A percentile compares a stretch with the other conserved stretches of the same genome.
These are phyloP conservation scores for Gracilinanus agilis DNA, from an alignment of 2,113 vertebrate genomes.

Conservation along the genomic window DNA sequence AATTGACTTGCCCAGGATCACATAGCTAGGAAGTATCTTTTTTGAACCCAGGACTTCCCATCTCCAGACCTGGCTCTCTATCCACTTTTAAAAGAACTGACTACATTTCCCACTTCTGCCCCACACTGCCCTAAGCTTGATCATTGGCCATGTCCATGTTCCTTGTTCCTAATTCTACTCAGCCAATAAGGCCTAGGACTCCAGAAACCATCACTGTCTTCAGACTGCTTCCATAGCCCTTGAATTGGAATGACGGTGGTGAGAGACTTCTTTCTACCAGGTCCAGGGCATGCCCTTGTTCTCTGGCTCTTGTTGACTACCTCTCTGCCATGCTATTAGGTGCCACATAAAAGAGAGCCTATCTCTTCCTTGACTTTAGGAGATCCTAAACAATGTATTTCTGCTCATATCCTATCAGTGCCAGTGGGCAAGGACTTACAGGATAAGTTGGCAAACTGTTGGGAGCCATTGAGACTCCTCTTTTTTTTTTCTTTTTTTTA, in stretches of 20 bases:
- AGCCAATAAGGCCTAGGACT: background rate
- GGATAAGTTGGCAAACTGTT: background rate
- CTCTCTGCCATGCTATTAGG: background rate
- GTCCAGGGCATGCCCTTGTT: background rate
- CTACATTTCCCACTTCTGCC: background rate
- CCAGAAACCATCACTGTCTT: background rate
- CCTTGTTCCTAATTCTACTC: background rate
- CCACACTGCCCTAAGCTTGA: background rate
- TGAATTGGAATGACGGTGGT: background rate
- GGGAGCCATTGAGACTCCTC: no score
- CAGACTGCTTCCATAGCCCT: background rate
- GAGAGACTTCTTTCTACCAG: background rate
- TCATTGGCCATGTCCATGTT: background rate
- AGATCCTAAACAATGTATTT: background rate
- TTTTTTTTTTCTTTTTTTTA: no score
- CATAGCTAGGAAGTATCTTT: no score
- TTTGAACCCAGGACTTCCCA: no score
- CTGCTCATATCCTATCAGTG: background rate
- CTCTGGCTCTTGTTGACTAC: background rate
- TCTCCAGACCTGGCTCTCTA: no score
- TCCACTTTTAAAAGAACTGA: background rate
- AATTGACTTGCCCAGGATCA: no score
- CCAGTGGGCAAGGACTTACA: background rate
- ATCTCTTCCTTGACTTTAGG: background rate
- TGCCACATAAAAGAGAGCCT: background rate